Evolutionary conservation across 2,113 vertebrate genomes (phyloP).

Genomic region (Indri indri): DNA sequence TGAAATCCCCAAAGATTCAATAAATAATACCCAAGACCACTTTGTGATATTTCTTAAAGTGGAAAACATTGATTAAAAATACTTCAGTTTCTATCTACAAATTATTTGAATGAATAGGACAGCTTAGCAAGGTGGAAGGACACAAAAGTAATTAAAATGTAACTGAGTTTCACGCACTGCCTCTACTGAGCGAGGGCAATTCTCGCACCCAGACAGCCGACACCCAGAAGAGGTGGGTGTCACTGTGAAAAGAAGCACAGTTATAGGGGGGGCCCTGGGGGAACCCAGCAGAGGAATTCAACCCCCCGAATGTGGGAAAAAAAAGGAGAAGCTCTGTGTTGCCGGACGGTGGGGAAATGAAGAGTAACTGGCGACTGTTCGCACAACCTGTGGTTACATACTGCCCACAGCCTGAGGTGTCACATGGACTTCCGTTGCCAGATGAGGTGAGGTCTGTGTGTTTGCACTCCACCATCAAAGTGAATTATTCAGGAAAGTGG

Average conservation of each 20-base stretch:
- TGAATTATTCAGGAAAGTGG: neutral
- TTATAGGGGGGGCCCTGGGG: no score
- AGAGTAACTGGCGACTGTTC: neutral
- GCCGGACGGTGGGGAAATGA: neutral
- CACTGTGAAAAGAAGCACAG: neutral
- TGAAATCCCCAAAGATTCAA: neutral
- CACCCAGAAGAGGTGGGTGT: neutral
- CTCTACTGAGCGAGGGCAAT: neutral
- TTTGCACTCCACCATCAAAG: neutral
- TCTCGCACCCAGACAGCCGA: neutral
- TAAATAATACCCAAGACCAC: neutral
- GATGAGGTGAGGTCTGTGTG: neutral
- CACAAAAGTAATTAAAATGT: neutral
- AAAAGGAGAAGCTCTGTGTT: neutral
- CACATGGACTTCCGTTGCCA: neutral
- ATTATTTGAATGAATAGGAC: neutral
- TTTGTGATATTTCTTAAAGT: neutral
- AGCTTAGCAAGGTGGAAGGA: neutral
- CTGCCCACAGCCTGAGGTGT: neutral
- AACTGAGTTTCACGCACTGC: neutral
- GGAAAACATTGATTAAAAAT: neutral
- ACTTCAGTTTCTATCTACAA: neutral
- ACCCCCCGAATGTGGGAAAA: neutral
- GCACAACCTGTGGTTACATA: fast-evolving
- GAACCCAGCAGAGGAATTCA: neutral